Base-by-base conservation (phyloP, 1,140 invertebrate genomes). In the Drosophila pandora region DNA sequence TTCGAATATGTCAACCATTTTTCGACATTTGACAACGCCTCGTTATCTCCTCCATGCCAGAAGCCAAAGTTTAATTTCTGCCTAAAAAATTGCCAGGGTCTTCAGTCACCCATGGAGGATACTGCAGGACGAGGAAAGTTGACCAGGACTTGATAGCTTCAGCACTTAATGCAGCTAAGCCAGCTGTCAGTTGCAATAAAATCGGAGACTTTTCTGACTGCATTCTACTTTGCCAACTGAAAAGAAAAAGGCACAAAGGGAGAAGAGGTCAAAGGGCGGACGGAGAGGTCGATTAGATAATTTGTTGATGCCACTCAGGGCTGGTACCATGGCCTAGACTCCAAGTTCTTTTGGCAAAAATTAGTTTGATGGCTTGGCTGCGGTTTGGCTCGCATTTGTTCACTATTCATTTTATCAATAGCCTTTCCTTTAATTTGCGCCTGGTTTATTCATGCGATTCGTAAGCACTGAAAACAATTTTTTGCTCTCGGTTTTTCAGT, bases 1-100 rank as follows among this genome's bases (percentile, higher is more conserved):
- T 59, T 47, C 25, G 50, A 65, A 25, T 57, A 65, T 65, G 57
- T 74, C 25, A 49, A 57, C 45, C 53, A 49, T 65, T 69, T 59
- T 76, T 39, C 23, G 43, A 64, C 55, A 79, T 76, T 82, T 48
- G 47, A 53, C 62, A 67, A 72, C 60, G 77, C 52, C 30, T 63
- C 53, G 63, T 52, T 83, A 75, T 79, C 79, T 64, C 12, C 3
- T 22, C 32, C 10, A 10, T 30, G 79, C 60, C 72, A 58, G 41
- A 43, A 61, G 57, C 17, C 12, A 67, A 58, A 73, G 23, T 52
- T 63, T 52, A 21, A 39, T 68, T 39, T 21, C 22, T 34, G 23
- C 12, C 39, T n/a, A 63, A 70, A 54, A 70, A 52, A 56, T 47
- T 17, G 17, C 41, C 43, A 22, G n/a, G 41, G 59, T 17, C 8